Percentiles rank a stretch among this genome's conserved stretches.
Evolutionary conservation across 2,888 invertebrate species (phyloP).

Genomic region (Cephonodes hylas): DNA sequence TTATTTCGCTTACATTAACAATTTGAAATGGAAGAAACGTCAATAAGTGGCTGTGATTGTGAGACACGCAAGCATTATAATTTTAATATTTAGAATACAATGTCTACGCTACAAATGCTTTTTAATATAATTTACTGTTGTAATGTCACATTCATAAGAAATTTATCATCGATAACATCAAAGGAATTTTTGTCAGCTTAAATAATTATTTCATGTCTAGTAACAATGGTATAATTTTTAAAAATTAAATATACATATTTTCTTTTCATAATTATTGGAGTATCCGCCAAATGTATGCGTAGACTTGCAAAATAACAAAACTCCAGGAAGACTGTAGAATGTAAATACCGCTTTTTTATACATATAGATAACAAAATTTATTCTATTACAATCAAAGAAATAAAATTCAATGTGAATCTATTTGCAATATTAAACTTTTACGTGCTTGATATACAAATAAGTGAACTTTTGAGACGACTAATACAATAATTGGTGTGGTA

Average conservation of each 20-base stretch:
- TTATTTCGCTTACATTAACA: constrained; percentile 5
- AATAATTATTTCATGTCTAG: not conserved
- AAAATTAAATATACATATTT: no score
- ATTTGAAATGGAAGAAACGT: constrained; percentile 5
- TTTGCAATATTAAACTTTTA: not conserved
- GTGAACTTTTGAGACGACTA: constrained; percentile 1
- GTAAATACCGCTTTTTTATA: not conserved
- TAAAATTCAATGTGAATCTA: not conserved
- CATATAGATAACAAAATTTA: not conserved
- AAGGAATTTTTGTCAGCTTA: not conserved
- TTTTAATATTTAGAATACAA: not conserved
- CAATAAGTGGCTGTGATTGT: not conserved
- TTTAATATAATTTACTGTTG: no score
- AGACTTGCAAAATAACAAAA: not conserved
- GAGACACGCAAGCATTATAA: not conserved
- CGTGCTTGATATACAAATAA: constrained; percentile 2
- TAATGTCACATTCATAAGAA: no score
- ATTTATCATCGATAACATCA: no score
- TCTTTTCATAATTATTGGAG: not conserved
- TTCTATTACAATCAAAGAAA: not conserved
- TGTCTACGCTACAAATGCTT: not conserved
- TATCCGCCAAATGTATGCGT: not conserved
- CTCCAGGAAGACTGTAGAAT: not conserved
- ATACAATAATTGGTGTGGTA: not conserved
- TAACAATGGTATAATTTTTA: not conserved